phyloP scores from a whole-genome alignment of 2,113 vertebrate species.

The Python bivittatus region DNA sequence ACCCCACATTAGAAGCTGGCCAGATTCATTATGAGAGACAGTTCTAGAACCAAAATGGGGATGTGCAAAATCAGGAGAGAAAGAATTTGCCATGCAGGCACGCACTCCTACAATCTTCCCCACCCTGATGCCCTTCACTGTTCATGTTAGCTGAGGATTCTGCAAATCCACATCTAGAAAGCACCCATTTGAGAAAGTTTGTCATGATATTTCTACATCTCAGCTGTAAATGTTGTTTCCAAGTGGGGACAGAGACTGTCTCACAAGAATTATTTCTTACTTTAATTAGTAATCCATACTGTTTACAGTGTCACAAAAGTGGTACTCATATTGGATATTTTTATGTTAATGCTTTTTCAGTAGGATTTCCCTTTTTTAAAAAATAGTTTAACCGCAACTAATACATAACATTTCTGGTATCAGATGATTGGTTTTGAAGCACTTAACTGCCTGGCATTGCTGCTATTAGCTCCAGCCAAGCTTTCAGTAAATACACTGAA shows the following conservation, averaged over 20 bases:
- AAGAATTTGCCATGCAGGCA: background rate
- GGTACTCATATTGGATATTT: background rate
- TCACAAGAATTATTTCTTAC: background rate
- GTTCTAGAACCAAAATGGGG: no score
- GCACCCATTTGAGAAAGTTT: background rate
- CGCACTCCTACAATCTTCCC: background rate
- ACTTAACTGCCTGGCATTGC: background rate
- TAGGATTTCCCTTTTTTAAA: background rate
- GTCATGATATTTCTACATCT: background rate
- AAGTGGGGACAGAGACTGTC: background rate
- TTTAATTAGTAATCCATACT: background rate
- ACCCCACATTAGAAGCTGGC: no score
- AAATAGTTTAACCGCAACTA: background rate
- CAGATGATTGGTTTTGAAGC: background rate
- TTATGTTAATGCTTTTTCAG: background rate
- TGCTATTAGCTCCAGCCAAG: background rate
- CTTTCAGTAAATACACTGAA: background rate
- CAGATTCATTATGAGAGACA: no score
- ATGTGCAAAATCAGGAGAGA: no score
- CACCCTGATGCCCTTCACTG: background rate
- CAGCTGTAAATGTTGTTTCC: background rate
- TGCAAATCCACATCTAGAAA: background rate
- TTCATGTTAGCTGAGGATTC: background rate
- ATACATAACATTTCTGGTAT: background rate
- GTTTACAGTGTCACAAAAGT: background rate